Percentiles rank a stretch among this genome's conserved stretches.
Evolutionary conservation across 1,140 invertebrate genomes (phyloP).

Genomic region (Drosophila rufa): DNA sequence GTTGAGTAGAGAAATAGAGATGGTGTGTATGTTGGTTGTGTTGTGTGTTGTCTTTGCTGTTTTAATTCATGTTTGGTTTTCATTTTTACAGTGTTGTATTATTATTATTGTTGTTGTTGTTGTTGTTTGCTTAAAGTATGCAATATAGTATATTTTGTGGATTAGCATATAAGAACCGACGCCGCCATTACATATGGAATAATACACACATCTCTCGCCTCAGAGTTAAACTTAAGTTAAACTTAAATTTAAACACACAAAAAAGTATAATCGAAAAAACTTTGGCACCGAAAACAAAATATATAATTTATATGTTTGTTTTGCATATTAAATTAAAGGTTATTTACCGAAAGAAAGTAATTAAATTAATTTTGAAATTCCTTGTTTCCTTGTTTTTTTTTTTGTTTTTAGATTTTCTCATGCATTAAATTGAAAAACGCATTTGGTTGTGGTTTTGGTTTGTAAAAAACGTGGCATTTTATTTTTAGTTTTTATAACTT

Average conservation of each 20-base stretch:
- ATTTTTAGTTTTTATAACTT: conserved; percentile 50
- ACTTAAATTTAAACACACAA: conserved; percentile 71
- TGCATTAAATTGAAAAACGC: conserved; percentile 74
- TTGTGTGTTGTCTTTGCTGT: conserved; percentile 19
- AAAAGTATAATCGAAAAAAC: conserved; percentile 31
- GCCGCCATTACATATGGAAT: conserved; percentile 49
- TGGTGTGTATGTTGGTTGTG: conserved; percentile 19
- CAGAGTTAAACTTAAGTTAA: conserved; percentile 48
- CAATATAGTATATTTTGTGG: conserved; percentile 35
- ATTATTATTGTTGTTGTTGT: not conserved
- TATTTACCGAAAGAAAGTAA: conserved; percentile 63
- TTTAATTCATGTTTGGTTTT: conserved; percentile 14
- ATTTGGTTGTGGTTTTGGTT: conserved; percentile 63
- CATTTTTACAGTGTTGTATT: conserved; percentile 48
- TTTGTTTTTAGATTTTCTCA: conserved; percentile 28
- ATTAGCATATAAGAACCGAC: conserved; percentile 59
- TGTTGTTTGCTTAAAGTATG: conserved; percentile 30
- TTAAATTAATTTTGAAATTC: conserved; percentile 43
- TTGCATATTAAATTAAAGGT: conserved; percentile 66
- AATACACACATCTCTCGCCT: conserved; percentile 45
- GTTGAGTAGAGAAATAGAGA: conserved; percentile 16
- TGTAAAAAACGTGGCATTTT: conserved; percentile 74
- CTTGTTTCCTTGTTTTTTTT: conserved; percentile 3
- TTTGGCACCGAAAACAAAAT: conserved; percentile 56
- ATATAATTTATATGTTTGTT: conserved; percentile 15